A percentile compares a stretch with the other conserved stretches of the same genome.
Evolutionary conservation across 2,888 invertebrate genomes (phyloP).

Genomic region (Orthosia gracilis): DNA sequence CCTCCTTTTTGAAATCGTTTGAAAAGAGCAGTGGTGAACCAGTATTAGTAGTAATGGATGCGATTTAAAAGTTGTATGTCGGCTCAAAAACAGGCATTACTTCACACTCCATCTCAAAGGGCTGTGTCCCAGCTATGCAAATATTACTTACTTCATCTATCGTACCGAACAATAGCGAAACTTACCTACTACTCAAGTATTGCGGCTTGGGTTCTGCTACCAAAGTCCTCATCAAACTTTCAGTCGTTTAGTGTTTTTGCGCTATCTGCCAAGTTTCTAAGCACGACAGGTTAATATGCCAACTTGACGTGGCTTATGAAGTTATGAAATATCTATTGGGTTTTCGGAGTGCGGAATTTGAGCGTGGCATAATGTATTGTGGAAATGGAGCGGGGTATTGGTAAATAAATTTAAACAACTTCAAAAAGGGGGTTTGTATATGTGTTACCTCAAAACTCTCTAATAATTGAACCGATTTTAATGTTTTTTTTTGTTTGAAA

Average conservation of each 20-base stretch:
- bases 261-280: conserved; percentile 61
- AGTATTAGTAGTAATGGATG: too few species aligned
- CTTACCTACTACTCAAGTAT: conserved; percentile 64
- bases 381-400: background rate
- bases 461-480: too few species aligned
- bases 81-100: too few species aligned
- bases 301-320: conserved; percentile 60
- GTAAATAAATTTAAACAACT: too few species aligned
- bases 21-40: too few species aligned
- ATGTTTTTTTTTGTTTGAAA: too few species aligned
- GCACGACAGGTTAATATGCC: conserved; percentile 59
- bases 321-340: conserved; percentile 66
- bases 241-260: conserved; percentile 63
- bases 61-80: too few species aligned
- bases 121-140: too few species aligned
- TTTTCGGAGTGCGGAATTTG: conserved; percentile 14
- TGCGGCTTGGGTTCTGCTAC: conserved; percentile 55
- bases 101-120: too few species aligned
- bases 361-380: conserved; percentile 6
- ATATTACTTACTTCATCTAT: background rate
- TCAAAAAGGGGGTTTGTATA: too few species aligned
- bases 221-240: conserved; percentile 69
- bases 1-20: too few species aligned
- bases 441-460: too few species aligned
- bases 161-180: conserved; percentile 67